These are phyloP conservation scores for Drosophila robusta DNA, from an alignment of 2,888 invertebrate genomes.

Conservation along the genomic window DNA sequence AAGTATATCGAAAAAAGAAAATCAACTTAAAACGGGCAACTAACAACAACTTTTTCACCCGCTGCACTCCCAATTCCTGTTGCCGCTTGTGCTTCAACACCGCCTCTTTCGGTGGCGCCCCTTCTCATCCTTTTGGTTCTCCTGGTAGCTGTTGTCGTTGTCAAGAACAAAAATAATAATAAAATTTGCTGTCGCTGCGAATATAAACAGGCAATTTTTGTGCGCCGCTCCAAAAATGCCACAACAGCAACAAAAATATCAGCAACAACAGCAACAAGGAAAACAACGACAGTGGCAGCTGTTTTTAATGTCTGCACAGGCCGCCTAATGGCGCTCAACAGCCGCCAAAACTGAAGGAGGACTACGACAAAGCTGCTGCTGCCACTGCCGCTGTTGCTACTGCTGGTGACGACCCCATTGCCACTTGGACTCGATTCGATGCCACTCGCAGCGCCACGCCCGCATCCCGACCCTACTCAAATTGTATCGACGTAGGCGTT, in stretches of 20 bases:
- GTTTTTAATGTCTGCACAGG: constrained; percentile 78
- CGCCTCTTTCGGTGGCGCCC: background rate
- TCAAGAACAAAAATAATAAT: constrained; percentile 80
- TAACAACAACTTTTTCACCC: constrained; percentile 27
- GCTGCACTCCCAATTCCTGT: constrained; percentile 3
- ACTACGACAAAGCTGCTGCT: constrained; percentile 48
- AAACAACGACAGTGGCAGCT: constrained; percentile 64
- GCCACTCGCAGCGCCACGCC: constrained; percentile 7
- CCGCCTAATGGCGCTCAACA: constrained; percentile 66
- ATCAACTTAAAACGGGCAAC: constrained; percentile 36
- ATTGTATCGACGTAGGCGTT: constrained; percentile 48
- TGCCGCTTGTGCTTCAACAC: background rate
- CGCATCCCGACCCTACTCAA: constrained; percentile 3
- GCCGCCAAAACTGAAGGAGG: constrained; percentile 45
- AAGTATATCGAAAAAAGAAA: background rate
- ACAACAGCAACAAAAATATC: constrained; percentile 48
- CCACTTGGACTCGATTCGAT: constrained; percentile 46
- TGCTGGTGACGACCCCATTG: constrained; percentile 60
- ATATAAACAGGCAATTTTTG: constrained; percentile 81
- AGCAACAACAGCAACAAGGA: constrained; percentile 25
- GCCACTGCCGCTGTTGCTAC: constrained; percentile 9
- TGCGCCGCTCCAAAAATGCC: constrained; percentile 53
- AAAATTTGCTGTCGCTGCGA: constrained; percentile 81
- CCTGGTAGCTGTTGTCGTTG: constrained; percentile 60
- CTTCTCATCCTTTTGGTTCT: constrained; percentile 1